Conservation (phyloP, 1,140 invertebrate genomes). For the Drosophila neocordata region DNA sequence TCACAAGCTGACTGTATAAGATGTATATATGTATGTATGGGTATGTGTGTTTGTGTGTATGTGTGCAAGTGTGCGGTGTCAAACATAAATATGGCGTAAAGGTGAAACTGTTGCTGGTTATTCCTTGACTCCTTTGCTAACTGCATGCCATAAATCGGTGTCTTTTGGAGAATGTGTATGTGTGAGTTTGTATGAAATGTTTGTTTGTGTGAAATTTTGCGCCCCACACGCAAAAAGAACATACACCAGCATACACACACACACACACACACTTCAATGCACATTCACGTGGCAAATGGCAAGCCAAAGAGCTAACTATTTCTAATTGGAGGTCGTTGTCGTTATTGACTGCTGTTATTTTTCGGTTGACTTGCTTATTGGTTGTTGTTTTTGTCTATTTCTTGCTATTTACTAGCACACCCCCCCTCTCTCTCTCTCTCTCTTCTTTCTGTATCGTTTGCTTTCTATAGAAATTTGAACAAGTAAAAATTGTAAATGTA, state of each 20-base stretch:
- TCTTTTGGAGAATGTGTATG: slow-evolving; percentile 13
- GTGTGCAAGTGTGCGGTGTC: slow-evolving; percentile 47
- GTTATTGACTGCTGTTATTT: slow-evolving; percentile 32
- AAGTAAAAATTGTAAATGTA: no score
- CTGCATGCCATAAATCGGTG: slow-evolving; percentile 65
- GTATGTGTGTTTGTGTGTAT: slow-evolving; percentile 12
- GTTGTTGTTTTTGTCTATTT: slow-evolving; percentile 29
- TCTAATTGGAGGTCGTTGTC: slow-evolving; percentile 73
- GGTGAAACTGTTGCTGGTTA: slow-evolving; percentile 71
- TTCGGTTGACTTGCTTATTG: slow-evolving; percentile 57
- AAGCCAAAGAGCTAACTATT: slow-evolving; percentile 66
- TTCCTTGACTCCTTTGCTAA: slow-evolving; percentile 43
- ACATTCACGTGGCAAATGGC: slow-evolving; percentile 25
- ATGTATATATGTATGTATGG: no score
- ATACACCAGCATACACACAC: slow-evolving; percentile 4
- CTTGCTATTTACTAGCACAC: background rate
- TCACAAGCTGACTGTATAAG: slow-evolving; percentile 48
- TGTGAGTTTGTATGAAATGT: slow-evolving; percentile 25
- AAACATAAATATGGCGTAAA: slow-evolving; percentile 76
- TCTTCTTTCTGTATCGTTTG: background rate
- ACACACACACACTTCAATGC: slow-evolving; percentile 2
- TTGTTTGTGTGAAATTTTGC: slow-evolving; percentile 62
- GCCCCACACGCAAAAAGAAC: slow-evolving; percentile 24
- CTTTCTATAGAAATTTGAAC: no score
- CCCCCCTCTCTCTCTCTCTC: background rate